Conservation (phyloP, 2,797 vertebrate species). For the Hippopotamyrus pictus region DNA sequence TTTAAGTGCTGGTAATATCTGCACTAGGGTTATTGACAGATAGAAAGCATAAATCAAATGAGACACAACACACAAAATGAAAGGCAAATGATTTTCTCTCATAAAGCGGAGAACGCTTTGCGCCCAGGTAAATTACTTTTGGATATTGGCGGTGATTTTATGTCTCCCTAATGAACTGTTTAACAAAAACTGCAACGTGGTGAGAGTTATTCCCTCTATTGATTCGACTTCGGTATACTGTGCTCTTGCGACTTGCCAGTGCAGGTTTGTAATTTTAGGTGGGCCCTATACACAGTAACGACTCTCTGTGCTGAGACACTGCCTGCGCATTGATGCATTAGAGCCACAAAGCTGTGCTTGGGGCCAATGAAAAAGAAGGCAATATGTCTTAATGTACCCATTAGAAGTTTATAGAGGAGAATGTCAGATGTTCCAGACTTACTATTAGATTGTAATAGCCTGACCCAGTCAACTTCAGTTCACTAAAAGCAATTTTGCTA, state of each 20-base stretch:
- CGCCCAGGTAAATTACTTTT: slow-evolving; percentile 6
- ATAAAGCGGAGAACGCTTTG: background rate
- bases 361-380: background rate
- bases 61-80: slow-evolving; percentile 38
- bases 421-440: slow-evolving; percentile 11
- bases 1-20: slow-evolving; percentile 59
- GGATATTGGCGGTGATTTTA: background rate
- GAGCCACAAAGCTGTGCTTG: background rate
- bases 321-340: slow-evolving; percentile 4
- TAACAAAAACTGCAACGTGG: background rate
- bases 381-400: slow-evolving; percentile 11
- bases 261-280: background rate
- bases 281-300: background rate
- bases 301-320: background rate
- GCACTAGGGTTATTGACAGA: slow-evolving; percentile 54
- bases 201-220: background rate
- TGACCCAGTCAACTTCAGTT: slow-evolving; percentile 11
- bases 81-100: slow-evolving; percentile 6
- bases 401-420: slow-evolving; percentile 7
- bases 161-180: background rate
- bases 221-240: background rate
- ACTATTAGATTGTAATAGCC: slow-evolving; percentile 12
- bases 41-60: slow-evolving; percentile 55
- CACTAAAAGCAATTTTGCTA: slow-evolving; percentile 10
- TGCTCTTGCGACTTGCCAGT: background rate